Percentiles rank a stretch among this genome's conserved stretches.
Evolutionary conservation across 1,140 invertebrate genomes (phyloP).

Genomic region (Drosophila malerkotliana): DNA sequence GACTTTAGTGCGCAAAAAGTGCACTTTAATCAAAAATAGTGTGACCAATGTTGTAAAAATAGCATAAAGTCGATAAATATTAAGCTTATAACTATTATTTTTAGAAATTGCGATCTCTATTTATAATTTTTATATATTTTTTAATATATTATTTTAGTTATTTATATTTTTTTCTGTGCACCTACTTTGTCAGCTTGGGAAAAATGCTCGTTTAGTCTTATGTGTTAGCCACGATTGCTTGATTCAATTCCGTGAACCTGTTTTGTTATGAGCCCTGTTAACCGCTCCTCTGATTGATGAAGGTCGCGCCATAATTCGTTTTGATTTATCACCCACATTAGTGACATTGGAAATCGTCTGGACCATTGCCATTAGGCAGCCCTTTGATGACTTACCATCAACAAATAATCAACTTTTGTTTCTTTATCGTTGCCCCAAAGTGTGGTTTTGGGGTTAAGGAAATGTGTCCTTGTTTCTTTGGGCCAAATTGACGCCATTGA

Average conservation of each 20-base stretch:
- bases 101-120: background rate
- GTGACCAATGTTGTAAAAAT: background rate
- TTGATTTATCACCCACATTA: constrained; percentile 50
- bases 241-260: constrained; percentile 28
- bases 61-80: background rate
- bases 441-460: background rate
- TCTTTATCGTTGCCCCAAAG: constrained; percentile 3
- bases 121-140: background rate
- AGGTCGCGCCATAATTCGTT: constrained; percentile 41
- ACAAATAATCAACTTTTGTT: constrained; percentile 14
- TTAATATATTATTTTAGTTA: background rate
- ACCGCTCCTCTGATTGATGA: constrained; percentile 45
- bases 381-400: constrained; percentile 27
- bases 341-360: constrained; percentile 22
- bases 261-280: constrained; percentile 36
- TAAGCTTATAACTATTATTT: background rate
- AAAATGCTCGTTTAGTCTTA: constrained; percentile 42
- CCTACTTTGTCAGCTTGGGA: constrained; percentile 20
- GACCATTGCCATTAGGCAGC: background rate
- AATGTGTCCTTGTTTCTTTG: too few relatives aligned
- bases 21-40: constrained; percentile 38
- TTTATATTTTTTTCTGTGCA: background rate
- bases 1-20: constrained; percentile 67
- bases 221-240: constrained; percentile 21
- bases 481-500: background rate